Evolutionary conservation across 2,113 vertebrate genomes (phyloP), one percentile per base, ranked within the genome.

Genomic region (Phocoena sinus): DNA sequence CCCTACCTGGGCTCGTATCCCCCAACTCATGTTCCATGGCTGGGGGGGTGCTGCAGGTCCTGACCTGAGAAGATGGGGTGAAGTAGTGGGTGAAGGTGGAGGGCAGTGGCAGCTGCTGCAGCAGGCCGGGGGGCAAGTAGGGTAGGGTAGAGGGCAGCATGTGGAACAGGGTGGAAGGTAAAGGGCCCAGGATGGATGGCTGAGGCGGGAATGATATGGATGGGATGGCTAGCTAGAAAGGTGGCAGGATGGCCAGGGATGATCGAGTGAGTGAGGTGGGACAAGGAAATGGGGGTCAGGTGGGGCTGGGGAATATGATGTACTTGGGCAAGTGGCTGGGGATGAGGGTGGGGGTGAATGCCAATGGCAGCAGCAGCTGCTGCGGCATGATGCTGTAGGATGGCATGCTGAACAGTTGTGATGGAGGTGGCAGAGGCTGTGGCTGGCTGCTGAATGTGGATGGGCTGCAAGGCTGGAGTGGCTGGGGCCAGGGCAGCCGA

Each of bases 31-130:
- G 99, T 99, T 97, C 99, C 99, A 3, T 99, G 99, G 95, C 99
- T 99, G 36, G 99, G 99, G 0, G 99, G 99, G 81, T 99, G 99
- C 98, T 99, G 99, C 97, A 99, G 99, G 99, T 99, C 99, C 98
- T 99, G 99, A 95, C 99, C 99, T 99, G 99, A 99, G 99, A 99
- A 99, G 96, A 99, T 99, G 91, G 99, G 99, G 98, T 99, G 99
- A 86, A 99, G 99, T 23, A 99, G 98, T 5, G 99, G 99, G 98
- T 99, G 99, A 31, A 99, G 99, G 95, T 99, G 99, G 36, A 99
- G 98, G 9, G 99, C 99, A 0, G 99, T 99, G 4, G 99, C 99
- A 0, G 99, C 99, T 0, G 99, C 99, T 0, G 99, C 99, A 0
- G 99, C 99, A 1, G 99, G 99, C 21, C 99, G 98, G 0, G 99